Evolutionary conservation across 2,797 vertebrate species (phyloP).

Genomic region (Heterohyrax brucei): DNA sequence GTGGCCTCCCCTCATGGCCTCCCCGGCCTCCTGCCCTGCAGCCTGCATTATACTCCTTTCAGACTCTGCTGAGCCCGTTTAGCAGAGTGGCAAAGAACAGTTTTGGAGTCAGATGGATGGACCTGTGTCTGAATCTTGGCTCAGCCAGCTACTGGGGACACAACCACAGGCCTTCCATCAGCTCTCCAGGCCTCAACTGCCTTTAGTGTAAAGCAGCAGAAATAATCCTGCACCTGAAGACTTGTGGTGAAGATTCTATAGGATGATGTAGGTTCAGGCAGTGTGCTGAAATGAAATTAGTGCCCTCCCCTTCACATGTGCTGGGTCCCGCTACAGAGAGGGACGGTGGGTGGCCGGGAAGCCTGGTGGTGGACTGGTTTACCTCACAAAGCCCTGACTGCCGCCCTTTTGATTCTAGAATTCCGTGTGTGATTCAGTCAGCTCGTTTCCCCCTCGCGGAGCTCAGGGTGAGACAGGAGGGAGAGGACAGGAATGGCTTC

Average conservation of each 20-base stretch:
- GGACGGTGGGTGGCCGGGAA: neutral
- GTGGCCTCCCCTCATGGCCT: neutral
- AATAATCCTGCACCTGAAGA: neutral
- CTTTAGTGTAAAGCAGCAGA: neutral
- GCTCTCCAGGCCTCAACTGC: neutral
- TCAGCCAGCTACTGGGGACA: neutral
- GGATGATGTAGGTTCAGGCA: neutral
- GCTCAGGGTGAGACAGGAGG: neutral
- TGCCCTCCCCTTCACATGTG: neutral
- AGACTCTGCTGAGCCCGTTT: neutral
- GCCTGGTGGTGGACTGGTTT: neutral
- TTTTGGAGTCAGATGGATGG: constrained; percentile 17
- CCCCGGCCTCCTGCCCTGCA: neutral
- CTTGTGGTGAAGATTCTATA: neutral
- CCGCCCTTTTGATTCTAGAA: constrained; percentile 1
- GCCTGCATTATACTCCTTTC: neutral
- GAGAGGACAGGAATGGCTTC: neutral
- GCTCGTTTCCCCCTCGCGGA: neutral
- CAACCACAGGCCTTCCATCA: neutral
- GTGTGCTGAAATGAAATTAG: constrained; percentile 6
- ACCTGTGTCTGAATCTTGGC: constrained; percentile 29
- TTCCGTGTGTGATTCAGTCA: neutral
- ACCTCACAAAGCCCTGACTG: neutral
- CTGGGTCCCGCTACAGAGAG: neutral
- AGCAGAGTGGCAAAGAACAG: neutral